Evolutionary conservation across 2,888 invertebrate species (phyloP).

Genomic region (Pammene aurita): DNA sequence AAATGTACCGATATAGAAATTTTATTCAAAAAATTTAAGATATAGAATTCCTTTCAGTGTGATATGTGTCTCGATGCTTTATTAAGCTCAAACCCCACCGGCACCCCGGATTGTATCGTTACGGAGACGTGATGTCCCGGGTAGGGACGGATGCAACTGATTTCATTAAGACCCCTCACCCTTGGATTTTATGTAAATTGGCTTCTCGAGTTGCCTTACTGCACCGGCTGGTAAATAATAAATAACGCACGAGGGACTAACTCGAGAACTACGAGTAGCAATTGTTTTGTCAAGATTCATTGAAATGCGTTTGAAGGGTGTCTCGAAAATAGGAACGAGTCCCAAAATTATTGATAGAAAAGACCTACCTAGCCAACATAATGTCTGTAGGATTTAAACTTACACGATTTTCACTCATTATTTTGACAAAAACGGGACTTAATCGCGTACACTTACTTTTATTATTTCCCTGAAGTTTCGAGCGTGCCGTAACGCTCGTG

Average conservation of each 20-base stretch:
- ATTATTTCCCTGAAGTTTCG: too few relatives aligned
- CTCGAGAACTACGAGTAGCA: neutral
- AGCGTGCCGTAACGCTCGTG: too few relatives aligned
- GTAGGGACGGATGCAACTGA: slow-evolving; percentile 25
- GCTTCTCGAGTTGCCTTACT: slow-evolving; percentile 28
- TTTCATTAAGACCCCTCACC: slow-evolving; percentile 39
- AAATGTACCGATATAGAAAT: too few relatives aligned
- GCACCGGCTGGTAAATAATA: slow-evolving; percentile 21
- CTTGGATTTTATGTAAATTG: slow-evolving; percentile 37
- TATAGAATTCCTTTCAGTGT: too few relatives aligned
- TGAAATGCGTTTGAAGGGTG: slow-evolving; percentile 16
- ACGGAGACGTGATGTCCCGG: neutral
- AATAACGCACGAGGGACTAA: slow-evolving; percentile 6
- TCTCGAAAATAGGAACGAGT: neutral
- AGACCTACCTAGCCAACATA: too few relatives aligned
- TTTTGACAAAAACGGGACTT: too few relatives aligned
- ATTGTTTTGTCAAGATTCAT: neutral
- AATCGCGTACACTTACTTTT: too few relatives aligned
- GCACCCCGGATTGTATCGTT: slow-evolving; percentile 1
- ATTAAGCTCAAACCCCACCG: neutral
- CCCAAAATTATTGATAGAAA: too few relatives aligned
- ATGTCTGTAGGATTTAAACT: too few relatives aligned
- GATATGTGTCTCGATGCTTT: too few relatives aligned
- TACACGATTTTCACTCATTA: too few relatives aligned
- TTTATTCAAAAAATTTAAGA: too few relatives aligned